These are phyloP conservation scores for Drosophila kurseongensis DNA, from an alignment of 1,140 invertebrate genomes.

Conservation along the genomic window DNA sequence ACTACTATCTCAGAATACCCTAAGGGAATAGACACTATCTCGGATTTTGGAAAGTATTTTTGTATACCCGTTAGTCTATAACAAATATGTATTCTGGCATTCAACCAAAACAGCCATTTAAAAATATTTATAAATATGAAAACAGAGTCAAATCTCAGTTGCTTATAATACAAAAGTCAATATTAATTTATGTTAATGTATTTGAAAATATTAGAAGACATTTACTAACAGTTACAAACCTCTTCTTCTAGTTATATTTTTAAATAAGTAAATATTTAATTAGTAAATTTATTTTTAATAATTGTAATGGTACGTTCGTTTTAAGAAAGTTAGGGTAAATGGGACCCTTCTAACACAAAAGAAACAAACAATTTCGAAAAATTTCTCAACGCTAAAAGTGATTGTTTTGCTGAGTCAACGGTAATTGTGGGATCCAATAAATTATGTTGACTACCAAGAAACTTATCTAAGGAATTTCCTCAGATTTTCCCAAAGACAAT, in stretches of 20 bases:
- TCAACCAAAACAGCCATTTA: no score
- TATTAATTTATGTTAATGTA: no score
- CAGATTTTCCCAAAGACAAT: conserved; percentile 57
- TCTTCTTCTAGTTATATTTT: no score
- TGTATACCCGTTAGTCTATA: neutral
- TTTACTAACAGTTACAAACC: no score
- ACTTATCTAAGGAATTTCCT: conserved; percentile 56
- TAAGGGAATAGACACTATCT: neutral
- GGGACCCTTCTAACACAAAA: neutral
- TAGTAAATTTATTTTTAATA: no score
- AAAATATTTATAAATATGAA: no score
- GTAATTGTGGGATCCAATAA: conserved; percentile 61
- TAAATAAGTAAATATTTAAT: no score
- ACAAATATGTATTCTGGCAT: neutral
- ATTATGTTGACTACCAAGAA: conserved; percentile 28
- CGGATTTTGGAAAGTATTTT: neutral
- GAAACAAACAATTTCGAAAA: neutral
- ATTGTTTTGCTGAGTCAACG: conserved; percentile 21
- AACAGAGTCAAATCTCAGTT: no score
- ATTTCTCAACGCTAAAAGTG: conserved; percentile 35
- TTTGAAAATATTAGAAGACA: no score
- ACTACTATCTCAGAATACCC: neutral
- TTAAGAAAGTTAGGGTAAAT: no score
- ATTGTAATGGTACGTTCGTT: no score
- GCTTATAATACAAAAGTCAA: no score